Evolutionary conservation across 2,113 vertebrate genomes (phyloP), one percentile per base, ranked within the genome.

Genomic region (Malurus elegans): DNA sequence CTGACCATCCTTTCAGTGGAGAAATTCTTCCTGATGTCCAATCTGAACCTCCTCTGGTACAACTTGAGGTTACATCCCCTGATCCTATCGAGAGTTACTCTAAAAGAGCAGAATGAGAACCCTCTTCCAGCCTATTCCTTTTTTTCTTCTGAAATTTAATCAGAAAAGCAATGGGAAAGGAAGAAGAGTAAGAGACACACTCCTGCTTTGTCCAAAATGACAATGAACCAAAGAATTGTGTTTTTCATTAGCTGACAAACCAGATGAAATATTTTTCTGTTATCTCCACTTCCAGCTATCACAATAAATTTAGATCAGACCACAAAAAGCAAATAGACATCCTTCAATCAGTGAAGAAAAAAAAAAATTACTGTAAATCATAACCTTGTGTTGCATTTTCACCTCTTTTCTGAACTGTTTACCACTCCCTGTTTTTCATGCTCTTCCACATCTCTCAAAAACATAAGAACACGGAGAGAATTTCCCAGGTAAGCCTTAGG

Each of bases 261-360:
- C 70, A 85, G 26, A 40, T 40, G 83, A 79, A 86, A 89, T 19
- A 10, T 14, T 9, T 60, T 60, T 23, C 64, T 88, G 17, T 94
- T 93, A 64, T 90, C 56, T 88, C 60, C 38, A 86, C 79, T 96
- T 85, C 78, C 79, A 56, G 13, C 18, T 66, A 83, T 95, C 90
- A 90, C 58, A 81, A 67, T 47, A 96, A 92, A 92, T 92, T 92
- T 72, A 90, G 90, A 97, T 95, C 79, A 96, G 83, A 94, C 90
- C 86, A 96, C 62, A 95, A 67, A 96, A 66, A 69, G 15, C 16
- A 72, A 93, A 82, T 57, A 83, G 50, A 47, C 53, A 94, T 58
- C 54, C 69, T 96, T 83, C 61, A 94, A 64, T 91, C 36, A 91
- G 71, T 31, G 50, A 31, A 44, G n/a, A 8, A 53, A 79, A 85